These are phyloP conservation scores for Hetaerina americana DNA, from an alignment of 1,140 invertebrate species.

Conservation along the genomic window DNA sequence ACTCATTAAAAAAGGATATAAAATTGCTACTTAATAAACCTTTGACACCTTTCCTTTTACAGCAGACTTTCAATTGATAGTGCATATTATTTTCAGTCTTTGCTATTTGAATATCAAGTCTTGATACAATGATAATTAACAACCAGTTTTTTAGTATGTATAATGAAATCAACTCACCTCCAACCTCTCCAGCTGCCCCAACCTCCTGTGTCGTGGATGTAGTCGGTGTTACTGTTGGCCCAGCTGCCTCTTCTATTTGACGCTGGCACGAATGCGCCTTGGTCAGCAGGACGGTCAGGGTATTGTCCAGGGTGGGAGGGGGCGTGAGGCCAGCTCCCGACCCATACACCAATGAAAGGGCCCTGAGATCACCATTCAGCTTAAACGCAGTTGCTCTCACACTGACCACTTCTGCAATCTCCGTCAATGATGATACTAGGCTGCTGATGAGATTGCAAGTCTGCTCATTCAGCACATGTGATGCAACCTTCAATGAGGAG, in stretches of 20 bases:
- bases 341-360: slow-evolving; percentile 35
- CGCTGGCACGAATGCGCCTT: neutral
- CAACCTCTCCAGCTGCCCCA: no score
- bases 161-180: no score
- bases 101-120: no score
- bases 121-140: no score
- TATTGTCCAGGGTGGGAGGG: neutral
- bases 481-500: slow-evolving; percentile 30
- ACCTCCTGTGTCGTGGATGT: no score
- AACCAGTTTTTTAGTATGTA: no score
- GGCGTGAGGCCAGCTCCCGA: neutral
- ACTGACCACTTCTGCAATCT: slow-evolving; percentile 36
- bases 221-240: no score
- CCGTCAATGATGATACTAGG: slow-evolving; percentile 36
- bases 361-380: slow-evolving; percentile 39
- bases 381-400: slow-evolving; percentile 33
- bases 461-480: slow-evolving; percentile 43
- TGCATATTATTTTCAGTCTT: no score
- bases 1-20: no score
- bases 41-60: no score
- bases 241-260: neutral
- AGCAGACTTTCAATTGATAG: no score
- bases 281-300: neutral
- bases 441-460: slow-evolving; percentile 42
- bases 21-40: no score